Evolutionary conservation across 2,888 invertebrate genomes (phyloP), one percentile per base, ranked within the genome.

Genomic region (Nysson spinosus): DNA sequence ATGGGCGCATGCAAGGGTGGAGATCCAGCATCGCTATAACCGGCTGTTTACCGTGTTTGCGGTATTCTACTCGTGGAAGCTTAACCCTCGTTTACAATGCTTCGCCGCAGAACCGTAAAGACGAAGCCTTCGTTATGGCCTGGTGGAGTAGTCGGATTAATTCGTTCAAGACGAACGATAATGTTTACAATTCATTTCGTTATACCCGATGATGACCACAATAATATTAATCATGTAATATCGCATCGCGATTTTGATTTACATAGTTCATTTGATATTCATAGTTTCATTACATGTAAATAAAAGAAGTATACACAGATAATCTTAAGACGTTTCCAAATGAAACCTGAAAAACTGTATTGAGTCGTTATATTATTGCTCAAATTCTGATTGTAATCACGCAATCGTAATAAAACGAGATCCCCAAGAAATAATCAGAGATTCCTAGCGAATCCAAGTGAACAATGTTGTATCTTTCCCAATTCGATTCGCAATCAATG

Each of bases 1-100:
- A 19, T 4, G 14, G 4, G 2, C 7, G 37, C 9, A 16, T 4
- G 32, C n/a, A 40, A 5, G 24, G 26, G 19, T 35, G 17, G 32
- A 16, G 26, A 44, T 34, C 17, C 49, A 19, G n/a, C 16, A n/a
- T 35, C 7, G 11, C 30, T 62, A 61, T 56, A 69, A 64, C 66
- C 49, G 46, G 40, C 50, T 69, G 72, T 77, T 75, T 73, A 73
- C 72, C 54, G 54, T 62, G 60, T 62, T 70, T 63, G 69, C 62
- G 63, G 58, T 54, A 66, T 63, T 65, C 61, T 58, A 52, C 32
- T 17, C 61, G 19, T 17, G 57, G 56, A 64, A 62, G 70, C 62
- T 72, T 61, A 69, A 72, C 62, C 55, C 43, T 51, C 65, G 65
- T 65, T 71, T 72, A 66, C 69, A 30, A 7, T 28, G 39, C 35